Evolutionary conservation across 2,113 vertebrate genomes (phyloP), one percentile per base, ranked within the genome.

Genomic region (Otus sunia): DNA sequence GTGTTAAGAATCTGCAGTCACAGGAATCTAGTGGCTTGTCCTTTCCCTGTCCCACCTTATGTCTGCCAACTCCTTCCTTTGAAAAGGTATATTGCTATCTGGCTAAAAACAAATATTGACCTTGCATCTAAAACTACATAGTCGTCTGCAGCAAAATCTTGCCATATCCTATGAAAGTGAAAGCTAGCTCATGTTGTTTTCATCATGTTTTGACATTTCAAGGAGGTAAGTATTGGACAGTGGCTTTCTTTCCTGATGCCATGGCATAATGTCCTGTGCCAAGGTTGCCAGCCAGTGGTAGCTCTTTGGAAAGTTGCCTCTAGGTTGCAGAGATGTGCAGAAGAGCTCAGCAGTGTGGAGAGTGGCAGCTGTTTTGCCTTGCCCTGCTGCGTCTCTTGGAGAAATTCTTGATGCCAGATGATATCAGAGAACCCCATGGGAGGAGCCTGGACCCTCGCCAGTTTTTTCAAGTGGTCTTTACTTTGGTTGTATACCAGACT

Each of bases 201-300:
- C 27, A 15, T n/a, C 3, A 2, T 22, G 13, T 49, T 7, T 6
- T 63, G 23, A 43, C 5, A 3, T 47, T 94, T 89, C 72, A 63
- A 58, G n/a, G 37, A 68, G 30, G 9, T 20, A 16, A 36, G 11
- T 45, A 18, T 7, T 67, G 56, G 45, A 37, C 16, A 43, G 55
- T 9, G 39, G 18, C 22, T 75, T 81, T 81, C 32, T 47, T 32
- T 90, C 37, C 59, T 67, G 63, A 5, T 3, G 11, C 29, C 1
- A 4, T 50, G 47, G 21, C 0, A 0, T 55, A 55, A 17, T 50
- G 29, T 13, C 41, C 21, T 23, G 0, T 17, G 52, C 47, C 36
- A 34, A 50, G 5, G 14, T 52, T 82, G 60, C 15, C 45, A 69
- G 49, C 4, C 16, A 29, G 47, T 22, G 7, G 27, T 39, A 10